Conservation (phyloP, 2,113 vertebrate genomes). For the Synodontis membranacea region DNA sequence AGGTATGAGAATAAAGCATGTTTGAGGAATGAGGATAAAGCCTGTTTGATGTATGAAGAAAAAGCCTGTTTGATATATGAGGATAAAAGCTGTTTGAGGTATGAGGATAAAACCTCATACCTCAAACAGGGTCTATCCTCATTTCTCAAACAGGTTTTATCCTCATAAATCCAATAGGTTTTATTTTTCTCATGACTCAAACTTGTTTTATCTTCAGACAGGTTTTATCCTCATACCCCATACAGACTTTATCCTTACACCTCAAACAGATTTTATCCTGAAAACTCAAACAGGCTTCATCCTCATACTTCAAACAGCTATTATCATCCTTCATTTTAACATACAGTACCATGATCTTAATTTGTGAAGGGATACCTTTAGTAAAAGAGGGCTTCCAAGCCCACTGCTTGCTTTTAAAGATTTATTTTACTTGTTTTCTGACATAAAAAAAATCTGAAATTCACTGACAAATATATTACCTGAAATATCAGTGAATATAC, state of each 20-base stretch:
- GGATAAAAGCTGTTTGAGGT: neutral
- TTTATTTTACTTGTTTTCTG: neutral
- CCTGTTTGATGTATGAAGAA: neutral
- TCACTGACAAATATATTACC: neutral
- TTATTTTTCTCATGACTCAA: neutral
- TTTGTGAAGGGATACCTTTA: neutral
- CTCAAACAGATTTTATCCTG: neutral
- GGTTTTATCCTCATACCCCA: neutral
- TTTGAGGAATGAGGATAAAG: neutral
- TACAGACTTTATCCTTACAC: neutral
- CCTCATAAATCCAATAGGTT: too few species aligned
- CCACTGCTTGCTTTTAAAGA: neutral
- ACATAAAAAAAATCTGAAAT: neutral
- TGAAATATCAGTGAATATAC: neutral
- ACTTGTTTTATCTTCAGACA: neutral
- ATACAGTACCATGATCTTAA: neutral
- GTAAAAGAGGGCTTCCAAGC: neutral
- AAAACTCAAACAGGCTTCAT: neutral
- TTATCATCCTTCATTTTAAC: too few species aligned
- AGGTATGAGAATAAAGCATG: neutral
- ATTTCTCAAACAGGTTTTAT: neutral
- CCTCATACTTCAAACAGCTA: neutral
- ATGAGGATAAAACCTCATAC: neutral
- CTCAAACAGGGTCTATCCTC: neutral
- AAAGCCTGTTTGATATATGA: neutral